A percentile compares a stretch with the other conserved stretches of the same genome.
Evolutionary conservation across 2,888 invertebrate genomes (phyloP).

Genomic region (Drosophila mimica): DNA sequence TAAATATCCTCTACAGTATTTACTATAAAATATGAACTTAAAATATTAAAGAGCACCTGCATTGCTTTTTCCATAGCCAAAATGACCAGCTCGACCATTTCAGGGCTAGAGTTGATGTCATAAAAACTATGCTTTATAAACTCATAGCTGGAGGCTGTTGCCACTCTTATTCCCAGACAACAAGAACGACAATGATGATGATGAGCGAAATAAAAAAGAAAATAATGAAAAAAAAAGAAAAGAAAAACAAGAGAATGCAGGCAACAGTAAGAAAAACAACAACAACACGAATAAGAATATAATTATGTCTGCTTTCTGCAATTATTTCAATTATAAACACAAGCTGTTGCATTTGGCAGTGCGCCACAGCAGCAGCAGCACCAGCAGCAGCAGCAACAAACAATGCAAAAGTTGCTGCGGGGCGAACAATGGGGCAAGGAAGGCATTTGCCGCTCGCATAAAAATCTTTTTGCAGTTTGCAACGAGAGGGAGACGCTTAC

Average conservation of each 20-base stretch:
- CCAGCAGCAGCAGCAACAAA: conserved; percentile 41
- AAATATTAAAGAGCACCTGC: background rate
- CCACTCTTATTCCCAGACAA: conserved; percentile 23
- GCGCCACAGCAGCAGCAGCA: conserved; percentile 43
- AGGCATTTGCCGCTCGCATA: conserved; percentile 38
- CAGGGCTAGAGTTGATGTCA: conserved; percentile 10
- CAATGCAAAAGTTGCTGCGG: conserved; percentile 53
- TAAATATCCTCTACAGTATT: background rate
- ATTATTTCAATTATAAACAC: conserved; percentile 77
- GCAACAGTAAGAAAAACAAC: conserved; percentile 33
- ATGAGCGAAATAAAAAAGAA: conserved; percentile 35
- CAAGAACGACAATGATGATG: conserved; percentile 54
- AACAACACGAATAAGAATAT: conserved; percentile 58
- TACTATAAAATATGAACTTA: background rate
- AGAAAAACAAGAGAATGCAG: conserved; percentile 19
- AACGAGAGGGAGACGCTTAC: conserved; percentile 40
- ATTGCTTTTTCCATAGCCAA: background rate
- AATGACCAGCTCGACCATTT: background rate
- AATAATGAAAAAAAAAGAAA: conserved; percentile 54
- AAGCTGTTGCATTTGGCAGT: conserved; percentile 70
- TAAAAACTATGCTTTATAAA: conserved; percentile 38
- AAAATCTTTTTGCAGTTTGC: conserved; percentile 52
- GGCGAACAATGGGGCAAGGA: conserved; percentile 12
- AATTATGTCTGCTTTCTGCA: conserved; percentile 73
- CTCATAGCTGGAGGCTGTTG: conserved; percentile 34